Evolutionary conservation across 2,888 invertebrate genomes (phyloP).

Genomic region (Copidosoma aretas): DNA sequence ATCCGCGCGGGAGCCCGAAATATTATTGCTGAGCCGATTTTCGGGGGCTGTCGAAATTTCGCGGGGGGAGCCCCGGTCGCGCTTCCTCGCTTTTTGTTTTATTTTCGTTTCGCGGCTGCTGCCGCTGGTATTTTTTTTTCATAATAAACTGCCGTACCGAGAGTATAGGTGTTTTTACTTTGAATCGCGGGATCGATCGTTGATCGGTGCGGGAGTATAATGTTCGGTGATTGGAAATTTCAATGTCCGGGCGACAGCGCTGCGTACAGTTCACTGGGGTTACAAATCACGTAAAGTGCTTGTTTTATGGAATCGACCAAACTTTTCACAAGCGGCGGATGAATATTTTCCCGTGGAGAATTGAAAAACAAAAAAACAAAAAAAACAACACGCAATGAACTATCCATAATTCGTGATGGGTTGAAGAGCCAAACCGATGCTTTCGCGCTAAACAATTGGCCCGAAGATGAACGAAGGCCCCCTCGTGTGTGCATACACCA

Average conservation of each 20-base stretch:
- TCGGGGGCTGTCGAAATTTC: slow-evolving; percentile 16
- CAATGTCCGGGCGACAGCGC: background rate
- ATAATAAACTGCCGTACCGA: background rate
- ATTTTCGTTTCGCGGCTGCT: background rate
- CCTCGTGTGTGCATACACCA: no score
- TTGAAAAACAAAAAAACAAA: no score
- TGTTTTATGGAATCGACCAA: no score
- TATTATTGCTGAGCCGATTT: slow-evolving; percentile 32
- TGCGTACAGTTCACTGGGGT: background rate
- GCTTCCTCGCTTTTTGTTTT: background rate
- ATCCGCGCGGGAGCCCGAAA: slow-evolving; percentile 39
- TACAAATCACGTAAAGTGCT: no score
- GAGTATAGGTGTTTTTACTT: background rate
- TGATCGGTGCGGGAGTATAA: background rate
- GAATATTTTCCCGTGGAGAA: no score
- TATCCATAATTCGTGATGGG: no score
- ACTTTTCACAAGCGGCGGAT: no score
- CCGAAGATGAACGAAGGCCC: no score
- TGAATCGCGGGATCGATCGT: background rate
- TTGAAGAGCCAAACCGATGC: no score
- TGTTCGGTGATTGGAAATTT: background rate
- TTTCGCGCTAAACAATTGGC: no score
- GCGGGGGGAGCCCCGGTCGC: background rate
- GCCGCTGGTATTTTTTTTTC: background rate
- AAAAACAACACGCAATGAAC: no score